Percentiles rank a stretch among this genome's conserved stretches.
phyloP scores from a whole-genome alignment of 2,888 invertebrate genomes.

The Heliconius charithonia region DNA sequence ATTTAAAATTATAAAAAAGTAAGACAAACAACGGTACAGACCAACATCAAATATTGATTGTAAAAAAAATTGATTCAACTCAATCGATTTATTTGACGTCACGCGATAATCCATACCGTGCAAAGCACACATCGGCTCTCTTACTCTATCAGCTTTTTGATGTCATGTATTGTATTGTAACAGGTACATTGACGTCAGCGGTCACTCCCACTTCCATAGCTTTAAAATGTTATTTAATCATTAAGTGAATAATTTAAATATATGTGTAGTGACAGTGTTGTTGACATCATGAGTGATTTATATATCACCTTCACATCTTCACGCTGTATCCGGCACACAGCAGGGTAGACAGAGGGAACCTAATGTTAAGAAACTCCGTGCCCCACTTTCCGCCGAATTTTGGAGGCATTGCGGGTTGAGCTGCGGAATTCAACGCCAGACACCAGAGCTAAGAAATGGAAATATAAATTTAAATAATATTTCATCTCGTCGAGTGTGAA shows the following conservation, averaged over 20 bases:
- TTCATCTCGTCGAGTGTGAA: no score
- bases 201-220: no score
- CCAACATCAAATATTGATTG: neutral
- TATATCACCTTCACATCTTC: no score
- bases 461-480: no score
- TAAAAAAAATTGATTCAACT: conserved; percentile 7
- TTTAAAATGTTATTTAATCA: no score
- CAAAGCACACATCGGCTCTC: conserved; percentile 34
- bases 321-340: no score
- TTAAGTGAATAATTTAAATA: no score
- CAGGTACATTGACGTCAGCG: conserved; percentile 39
- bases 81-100: conserved; percentile 41
- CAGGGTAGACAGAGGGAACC: neutral
- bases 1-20: neutral
- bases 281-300: no score
- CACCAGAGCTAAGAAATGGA: no score
- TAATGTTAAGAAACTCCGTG: neutral
- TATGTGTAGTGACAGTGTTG: no score
- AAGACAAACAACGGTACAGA: neutral
- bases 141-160: neutral
- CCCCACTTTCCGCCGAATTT: neutral
- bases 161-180: neutral
- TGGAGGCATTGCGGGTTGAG: no score
- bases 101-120: conserved; percentile 59
- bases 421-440: no score